These are phyloP conservation scores for Deladenus siricidicola DNA, from an alignment of 2,888 invertebrate genomes.

Conservation along the genomic window DNA sequence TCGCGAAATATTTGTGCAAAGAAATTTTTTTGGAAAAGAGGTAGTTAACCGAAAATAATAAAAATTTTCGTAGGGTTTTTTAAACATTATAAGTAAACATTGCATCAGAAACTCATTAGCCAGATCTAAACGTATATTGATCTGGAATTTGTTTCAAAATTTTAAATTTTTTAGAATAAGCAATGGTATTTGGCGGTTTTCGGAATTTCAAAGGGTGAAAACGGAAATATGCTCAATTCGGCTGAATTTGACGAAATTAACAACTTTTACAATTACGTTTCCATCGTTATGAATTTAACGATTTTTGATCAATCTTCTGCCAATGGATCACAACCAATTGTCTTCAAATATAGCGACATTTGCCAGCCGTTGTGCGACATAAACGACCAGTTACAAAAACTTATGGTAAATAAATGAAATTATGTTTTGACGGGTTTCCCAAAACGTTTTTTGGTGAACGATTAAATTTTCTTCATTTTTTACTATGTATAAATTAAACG, in stretches of 20 bases:
- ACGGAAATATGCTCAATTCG: slow-evolving; percentile 26
- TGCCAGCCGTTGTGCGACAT: slow-evolving; percentile 30
- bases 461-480: too few relatives aligned
- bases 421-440: neutral
- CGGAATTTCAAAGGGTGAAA: slow-evolving; percentile 6
- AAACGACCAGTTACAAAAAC: slow-evolving; percentile 25
- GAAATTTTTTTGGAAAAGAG: slow-evolving; percentile 21
- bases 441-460: neutral
- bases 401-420: slow-evolving; percentile 18
- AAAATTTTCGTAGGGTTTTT: too few relatives aligned
- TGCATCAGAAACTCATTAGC: too few relatives aligned
- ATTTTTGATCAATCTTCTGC: neutral
- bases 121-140: too few relatives aligned
- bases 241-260: slow-evolving; percentile 19
- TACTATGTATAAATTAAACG: too few relatives aligned
- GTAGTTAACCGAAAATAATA: neutral
- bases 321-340: neutral
- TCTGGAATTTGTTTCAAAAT: neutral
- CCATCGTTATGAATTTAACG: slow-evolving; percentile 12
- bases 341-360: slow-evolving; percentile 17
- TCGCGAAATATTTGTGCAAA: slow-evolving; percentile 20
- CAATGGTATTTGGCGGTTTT: slow-evolving; percentile 33
- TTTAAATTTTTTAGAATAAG: slow-evolving; percentile 5
- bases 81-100: too few relatives aligned
- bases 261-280: slow-evolving; percentile 17